Conservation (phyloP, 30 jellyfish, hydroid and myxozoan genomes). For the Aurelia aurita region DNA sequence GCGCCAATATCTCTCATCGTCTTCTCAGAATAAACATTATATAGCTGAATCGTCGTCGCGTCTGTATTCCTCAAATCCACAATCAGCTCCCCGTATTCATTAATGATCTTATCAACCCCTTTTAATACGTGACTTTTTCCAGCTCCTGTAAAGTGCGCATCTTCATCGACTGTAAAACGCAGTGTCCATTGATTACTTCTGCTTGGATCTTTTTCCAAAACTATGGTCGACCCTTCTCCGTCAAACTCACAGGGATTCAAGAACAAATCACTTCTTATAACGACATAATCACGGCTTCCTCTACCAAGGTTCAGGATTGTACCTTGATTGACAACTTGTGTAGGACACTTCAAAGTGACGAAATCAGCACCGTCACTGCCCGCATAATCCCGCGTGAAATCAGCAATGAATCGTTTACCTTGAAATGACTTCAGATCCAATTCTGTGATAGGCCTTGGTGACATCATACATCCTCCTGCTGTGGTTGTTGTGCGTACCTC, state of each 20-base stretch:
- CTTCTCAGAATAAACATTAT: background rate
- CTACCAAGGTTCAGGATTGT: background rate
- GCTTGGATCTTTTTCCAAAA: background rate
- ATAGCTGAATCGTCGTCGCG: background rate
- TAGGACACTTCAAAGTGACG: conserved; percentile 15
- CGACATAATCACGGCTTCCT: background rate
- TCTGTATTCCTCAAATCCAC: background rate
- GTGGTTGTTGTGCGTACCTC: background rate
- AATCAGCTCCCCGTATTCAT: conserved; percentile 22
- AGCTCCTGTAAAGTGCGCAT: conserved; percentile 1
- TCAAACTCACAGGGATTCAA: conserved; percentile 28
- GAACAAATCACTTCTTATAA: conserved; percentile 21
- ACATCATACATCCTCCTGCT: conserved; percentile 7
- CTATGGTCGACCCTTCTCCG: background rate
- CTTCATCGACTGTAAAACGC: background rate
- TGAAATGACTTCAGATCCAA: background rate
- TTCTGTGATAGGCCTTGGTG: conserved; percentile 5
- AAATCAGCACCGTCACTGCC: background rate
- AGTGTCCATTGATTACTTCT: background rate
- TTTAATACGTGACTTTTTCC: background rate
- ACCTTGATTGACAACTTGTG: background rate
- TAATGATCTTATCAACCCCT: conserved; percentile 21
- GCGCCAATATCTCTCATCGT: conserved; percentile 1
- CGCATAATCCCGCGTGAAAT: background rate
- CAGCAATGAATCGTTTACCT: background rate